Conservation (phyloP, 2,113 vertebrate genomes). For the Passer montanus region DNA sequence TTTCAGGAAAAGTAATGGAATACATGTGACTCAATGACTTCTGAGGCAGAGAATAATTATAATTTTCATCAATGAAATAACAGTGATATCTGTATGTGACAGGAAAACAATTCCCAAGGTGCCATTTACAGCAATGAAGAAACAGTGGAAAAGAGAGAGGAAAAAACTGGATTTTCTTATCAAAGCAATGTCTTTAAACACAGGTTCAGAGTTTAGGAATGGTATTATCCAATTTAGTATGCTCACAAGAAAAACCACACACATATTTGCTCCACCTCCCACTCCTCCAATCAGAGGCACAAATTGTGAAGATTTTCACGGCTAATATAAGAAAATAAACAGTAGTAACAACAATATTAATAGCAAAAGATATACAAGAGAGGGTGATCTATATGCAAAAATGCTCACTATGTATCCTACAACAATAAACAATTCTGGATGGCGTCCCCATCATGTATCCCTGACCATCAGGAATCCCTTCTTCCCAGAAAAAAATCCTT, state of each 20-base stretch:
- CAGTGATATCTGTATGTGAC: background rate
- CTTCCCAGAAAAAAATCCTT: no score
- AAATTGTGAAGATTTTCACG: background rate
- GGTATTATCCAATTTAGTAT: background rate
- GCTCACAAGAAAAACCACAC: background rate
- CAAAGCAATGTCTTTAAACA: background rate
- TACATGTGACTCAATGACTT: background rate
- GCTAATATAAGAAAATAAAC: background rate
- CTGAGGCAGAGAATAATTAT: background rate
- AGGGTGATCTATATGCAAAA: background rate
- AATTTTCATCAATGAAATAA: background rate
- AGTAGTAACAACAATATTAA: background rate
- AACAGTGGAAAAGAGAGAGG: background rate
- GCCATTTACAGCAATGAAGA: background rate
- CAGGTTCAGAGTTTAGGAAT: background rate
- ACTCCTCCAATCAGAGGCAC: rapidly evolving
- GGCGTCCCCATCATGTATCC: background rate
- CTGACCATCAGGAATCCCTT: background rate
- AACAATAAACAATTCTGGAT: background rate
- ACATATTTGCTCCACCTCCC: rapidly evolving
- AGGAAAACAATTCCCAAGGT: background rate
- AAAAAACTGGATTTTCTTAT: background rate
- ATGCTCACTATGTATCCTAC: background rate
- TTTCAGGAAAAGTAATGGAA: background rate
- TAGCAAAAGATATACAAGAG: background rate